Evolutionary conservation across 2,113 vertebrate species (phyloP), one percentile per base, ranked within the genome.

Genomic region (Gymnobelideus leadbeateri): DNA sequence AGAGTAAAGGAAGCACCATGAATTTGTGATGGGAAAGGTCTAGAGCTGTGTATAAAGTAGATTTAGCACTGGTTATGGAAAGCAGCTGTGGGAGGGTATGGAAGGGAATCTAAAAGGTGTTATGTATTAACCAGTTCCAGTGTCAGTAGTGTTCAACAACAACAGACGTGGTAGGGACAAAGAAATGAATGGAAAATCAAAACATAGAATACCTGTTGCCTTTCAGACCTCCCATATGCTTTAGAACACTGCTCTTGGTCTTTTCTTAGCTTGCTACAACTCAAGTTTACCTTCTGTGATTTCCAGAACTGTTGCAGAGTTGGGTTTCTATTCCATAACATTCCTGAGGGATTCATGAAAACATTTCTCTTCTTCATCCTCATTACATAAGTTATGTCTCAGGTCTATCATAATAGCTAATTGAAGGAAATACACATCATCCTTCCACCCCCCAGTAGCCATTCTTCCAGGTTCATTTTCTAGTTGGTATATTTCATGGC

Each of bases 161-260:
- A 84, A 43, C n/a, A 84, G 16, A 84, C 43, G 7, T 84, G n/a
- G 19, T 43, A 23, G n/a, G n/a, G 37, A 23, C 7, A 89, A 77
- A 37, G 53, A 43, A 37, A 28, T 89, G 53, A 93, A 89, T 46
- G 14, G 11, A 54, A 57, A 25, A 91, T 31, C 9, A 24, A 84
- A 84, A 84, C 37, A 51, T 46, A 53, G 19, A 94, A 37, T 96
- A 98, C 97, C 96, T 98, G 97, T 98, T 98, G 96, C 96, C 49
- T 31, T 47, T 47, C 0, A 0, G 14, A 49, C 10, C 47, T 3
- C 2, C n/a, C 19, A 0, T 1, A 28, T 12, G 25, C 2, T 52
- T 91, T 26, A 1, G 77, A 89, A 9, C 68, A 26, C 43, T 52
- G 37, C 24, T 91, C 37, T 12, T 25, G 89, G 57, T 37, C 24